Conservation (phyloP, 2,113 vertebrate genomes). For the Crotalus horridus region DNA sequence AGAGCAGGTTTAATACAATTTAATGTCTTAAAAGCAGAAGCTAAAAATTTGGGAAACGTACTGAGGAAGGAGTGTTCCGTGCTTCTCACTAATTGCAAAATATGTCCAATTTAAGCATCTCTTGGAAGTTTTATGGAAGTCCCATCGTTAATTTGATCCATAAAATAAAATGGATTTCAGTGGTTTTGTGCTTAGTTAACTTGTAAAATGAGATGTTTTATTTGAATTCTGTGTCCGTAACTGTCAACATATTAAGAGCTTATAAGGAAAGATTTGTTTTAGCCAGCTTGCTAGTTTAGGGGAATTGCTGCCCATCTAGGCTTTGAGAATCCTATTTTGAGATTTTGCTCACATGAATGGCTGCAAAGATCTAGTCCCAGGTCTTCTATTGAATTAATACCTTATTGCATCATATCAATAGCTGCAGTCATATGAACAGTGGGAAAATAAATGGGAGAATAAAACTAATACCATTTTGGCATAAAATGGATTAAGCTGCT, state of each 20-base stretch:
- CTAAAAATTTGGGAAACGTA: background rate
- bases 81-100: background rate
- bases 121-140: background rate
- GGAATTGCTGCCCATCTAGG: background rate
- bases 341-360: background rate
- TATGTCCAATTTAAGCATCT: background rate
- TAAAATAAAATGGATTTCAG: background rate
- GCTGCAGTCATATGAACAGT: background rate
- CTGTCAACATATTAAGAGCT: background rate
- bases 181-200: background rate
- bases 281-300: background rate
- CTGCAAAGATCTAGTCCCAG: background rate
- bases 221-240: background rate
- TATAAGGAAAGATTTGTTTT: background rate
- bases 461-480: background rate
- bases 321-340: background rate
- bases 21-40: background rate
- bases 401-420: background rate
- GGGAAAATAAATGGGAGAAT: background rate
- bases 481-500: background rate
- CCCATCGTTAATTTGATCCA: background rate
- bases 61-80: background rate
- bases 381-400: background rate
- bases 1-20: background rate
- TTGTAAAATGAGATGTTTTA: background rate